Base-by-base conservation (phyloP, 2,113 vertebrate genomes). In the Muntiacus reevesi region DNA sequence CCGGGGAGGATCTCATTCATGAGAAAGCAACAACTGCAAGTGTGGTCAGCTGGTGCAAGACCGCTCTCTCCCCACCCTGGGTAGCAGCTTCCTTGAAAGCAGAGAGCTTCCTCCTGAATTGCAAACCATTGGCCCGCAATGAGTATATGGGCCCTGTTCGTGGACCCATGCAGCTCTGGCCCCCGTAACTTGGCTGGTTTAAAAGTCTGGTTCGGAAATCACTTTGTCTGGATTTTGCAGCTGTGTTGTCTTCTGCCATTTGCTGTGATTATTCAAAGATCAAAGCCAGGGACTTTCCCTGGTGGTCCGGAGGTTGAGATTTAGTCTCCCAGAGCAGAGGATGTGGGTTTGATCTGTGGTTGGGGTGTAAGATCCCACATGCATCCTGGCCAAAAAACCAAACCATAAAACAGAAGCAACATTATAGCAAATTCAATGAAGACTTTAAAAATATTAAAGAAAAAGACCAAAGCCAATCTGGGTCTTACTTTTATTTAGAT, bases 121-220 rank as follows among this genome's bases (percentile, higher is more conserved):
- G 67, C 55, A 30, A 7, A 36, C 4, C 2, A 3, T 16, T 0
- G 17, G n/a, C 8, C 0, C 7, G 30, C 25, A 28, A 3, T 19
- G 62, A 19, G 7, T n/a, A 21, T 13, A 16, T n/a, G 27, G 55
- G 45, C 45, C 23, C 3, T 36, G 1, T 23, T 14, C 28, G 4
- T 8, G 64, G 64, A 16, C 64, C 33, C 33, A 16, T 79, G 71
- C 23, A 17, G 10, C 54, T 47, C 33, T 71, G 30, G 74, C 21
- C 40, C 25, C 45, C 3, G 19, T 25, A 19, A 28, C 71, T n/a
- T 45, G 78, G 9, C 67, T 62, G n/a, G 25, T 17, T 3, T 36
- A 50, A 27, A 40, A 11, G 25, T 33, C 55, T 57, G 12, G 5
- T 9, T 33, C 3, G 6, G 33, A 60, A 40, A 14, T 76, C 7